A percentile compares a stretch with the other conserved stretches of the same genome.
Conservation (phyloP, 1,140 invertebrate genomes). For the Drosophila seguyi region DNA sequence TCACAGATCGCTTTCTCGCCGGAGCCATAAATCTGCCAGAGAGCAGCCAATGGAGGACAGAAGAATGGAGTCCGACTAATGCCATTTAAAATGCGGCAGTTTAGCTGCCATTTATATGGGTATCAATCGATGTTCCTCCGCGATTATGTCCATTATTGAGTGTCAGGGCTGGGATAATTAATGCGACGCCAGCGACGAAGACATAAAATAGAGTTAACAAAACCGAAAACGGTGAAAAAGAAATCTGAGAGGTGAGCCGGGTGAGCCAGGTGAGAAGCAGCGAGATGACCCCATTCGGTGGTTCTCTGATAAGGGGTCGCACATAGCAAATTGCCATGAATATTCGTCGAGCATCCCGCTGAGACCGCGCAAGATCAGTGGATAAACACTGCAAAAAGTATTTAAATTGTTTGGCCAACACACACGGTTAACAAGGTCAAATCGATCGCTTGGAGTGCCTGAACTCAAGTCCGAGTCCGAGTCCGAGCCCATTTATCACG, state of each 20-base stretch:
- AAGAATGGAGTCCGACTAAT: conserved; percentile 54
- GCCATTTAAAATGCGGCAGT: conserved; percentile 65
- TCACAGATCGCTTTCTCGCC: conserved; percentile 52
- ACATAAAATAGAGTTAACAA: conserved; percentile 49
- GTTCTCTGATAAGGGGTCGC: conserved; percentile 46
- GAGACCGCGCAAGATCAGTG: conserved; percentile 4
- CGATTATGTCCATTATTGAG: conserved; percentile 45
- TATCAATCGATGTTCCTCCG: conserved; percentile 59
- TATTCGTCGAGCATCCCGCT: conserved; percentile 21
- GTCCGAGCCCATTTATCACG: conserved; percentile 49
- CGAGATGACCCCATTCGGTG: conserved; percentile 53
- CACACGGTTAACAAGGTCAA: conserved; percentile 41
- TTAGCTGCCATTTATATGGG: conserved; percentile 76
- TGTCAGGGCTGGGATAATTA: conserved; percentile 59
- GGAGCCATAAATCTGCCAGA: conserved; percentile 63
- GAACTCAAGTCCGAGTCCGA: conserved; percentile 15
- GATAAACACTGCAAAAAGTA: conserved; percentile 15
- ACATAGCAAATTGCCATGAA: conserved; percentile 12
- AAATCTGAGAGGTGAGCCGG: conserved; percentile 45
- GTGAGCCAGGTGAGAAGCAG: conserved; percentile 13
- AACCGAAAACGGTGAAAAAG: conserved; percentile 57
- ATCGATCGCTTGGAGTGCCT: conserved; percentile 30
- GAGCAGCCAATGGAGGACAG: conserved; percentile 10
- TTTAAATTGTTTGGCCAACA: conserved; percentile 12
- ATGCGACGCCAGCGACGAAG: conserved; percentile 53